Evolutionary conservation across 2,888 invertebrate genomes (phyloP).

Genomic region (Nomada flava): DNA sequence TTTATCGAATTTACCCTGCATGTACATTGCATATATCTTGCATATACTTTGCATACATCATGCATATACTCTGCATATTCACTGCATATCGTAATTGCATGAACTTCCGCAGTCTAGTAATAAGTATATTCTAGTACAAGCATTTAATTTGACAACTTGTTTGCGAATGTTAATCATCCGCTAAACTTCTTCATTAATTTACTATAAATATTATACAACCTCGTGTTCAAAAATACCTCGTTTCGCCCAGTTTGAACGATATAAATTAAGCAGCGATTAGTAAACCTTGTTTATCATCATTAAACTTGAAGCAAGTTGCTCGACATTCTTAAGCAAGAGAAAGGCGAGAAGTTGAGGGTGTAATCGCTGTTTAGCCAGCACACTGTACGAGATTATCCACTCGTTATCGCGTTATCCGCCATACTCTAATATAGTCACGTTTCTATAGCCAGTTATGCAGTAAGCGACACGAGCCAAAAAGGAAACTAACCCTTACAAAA

Average conservation of each 20-base stretch:
- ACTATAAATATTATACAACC: no score
- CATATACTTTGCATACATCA: no score
- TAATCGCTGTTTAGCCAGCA: slow-evolving; percentile 75
- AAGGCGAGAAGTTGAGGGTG: slow-evolving; percentile 67
- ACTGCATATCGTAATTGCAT: no score
- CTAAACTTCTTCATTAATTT: no score
- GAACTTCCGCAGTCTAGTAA: no score
- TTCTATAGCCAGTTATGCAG: slow-evolving; percentile 54
- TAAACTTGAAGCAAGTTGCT: slow-evolving; percentile 53
- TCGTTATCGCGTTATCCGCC: slow-evolving; percentile 70
- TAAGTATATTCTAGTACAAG: no score
- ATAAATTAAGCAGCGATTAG: slow-evolving; percentile 7
- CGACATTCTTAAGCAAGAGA: slow-evolving; percentile 58
- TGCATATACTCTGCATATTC: no score
- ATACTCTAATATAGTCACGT: slow-evolving; percentile 64
- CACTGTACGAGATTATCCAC: slow-evolving; percentile 68
- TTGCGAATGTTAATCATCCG: no score
- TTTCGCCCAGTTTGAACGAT: neutral
- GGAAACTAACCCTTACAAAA: slow-evolving; percentile 53
- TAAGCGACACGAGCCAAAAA: slow-evolving; percentile 56
- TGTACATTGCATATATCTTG: no score
- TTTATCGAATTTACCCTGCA: no score
- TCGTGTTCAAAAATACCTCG: no score
- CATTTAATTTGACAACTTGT: no score
- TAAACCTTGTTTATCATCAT: slow-evolving; percentile 49